Evolutionary conservation across 2,113 vertebrate species (phyloP), one percentile per base, ranked within the genome.

Genomic region (Catagonus wagneri): DNA sequence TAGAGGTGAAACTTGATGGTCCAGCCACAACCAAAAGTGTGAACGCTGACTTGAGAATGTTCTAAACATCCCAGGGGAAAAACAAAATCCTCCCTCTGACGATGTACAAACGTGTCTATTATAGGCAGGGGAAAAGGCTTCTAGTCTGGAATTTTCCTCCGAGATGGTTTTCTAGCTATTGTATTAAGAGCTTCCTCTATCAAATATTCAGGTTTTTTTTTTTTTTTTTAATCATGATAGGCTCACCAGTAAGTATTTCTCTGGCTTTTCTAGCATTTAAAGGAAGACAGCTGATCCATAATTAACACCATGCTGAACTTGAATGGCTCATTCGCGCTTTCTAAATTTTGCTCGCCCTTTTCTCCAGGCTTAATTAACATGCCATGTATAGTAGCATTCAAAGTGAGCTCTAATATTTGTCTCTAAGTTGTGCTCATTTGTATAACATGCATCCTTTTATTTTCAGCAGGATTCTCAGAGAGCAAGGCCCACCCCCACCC

Each of bases 1-100:
- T 86, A 84, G 66, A 94, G 88, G 91, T 92, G 72, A 96, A 94
- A 80, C 20, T 15, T 90, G 75, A 83, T 74, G 97, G 96, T 85
- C 52, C 39, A 78, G 34, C 61, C 65, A 66, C 36, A 74, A 54
- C 25, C 89, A 2, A 58, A 93, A 68, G 72, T 76, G 27, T 69
- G 93, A 94, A 89, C 71, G 75, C 58, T 95, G 68, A 97, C 63
- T 34, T 56, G 34, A 93, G 44, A 76, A 83, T 54, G 44, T 94
- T 92, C 15, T 58, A 25, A 72, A 52, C 13, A 75, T 52, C 52
- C 36, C 39, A 76, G 23, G 19, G 44, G 74, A 72, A 65, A 56
- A 44, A 20, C 22, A 9, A 74, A 80, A 69, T 60, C 39, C 20
- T 79, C 89, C 54, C 61, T 34, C 9, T 2, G 16, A 52, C 52